Evolutionary conservation across 2,888 invertebrate species (phyloP).

Genomic region (Scaptomyza parva): DNA sequence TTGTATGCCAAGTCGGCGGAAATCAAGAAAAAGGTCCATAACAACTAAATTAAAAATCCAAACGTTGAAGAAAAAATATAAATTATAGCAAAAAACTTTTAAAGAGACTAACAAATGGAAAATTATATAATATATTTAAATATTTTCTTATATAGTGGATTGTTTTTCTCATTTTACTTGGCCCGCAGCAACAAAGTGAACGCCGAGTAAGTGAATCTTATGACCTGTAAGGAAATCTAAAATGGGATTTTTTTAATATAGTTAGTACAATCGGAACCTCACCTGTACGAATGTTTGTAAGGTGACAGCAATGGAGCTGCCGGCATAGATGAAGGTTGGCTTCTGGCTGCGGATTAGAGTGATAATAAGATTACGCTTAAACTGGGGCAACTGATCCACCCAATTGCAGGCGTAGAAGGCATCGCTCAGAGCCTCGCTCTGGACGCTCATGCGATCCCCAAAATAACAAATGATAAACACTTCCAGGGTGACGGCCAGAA

Average conservation of each 20-base stretch:
- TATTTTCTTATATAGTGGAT: too few relatives aligned
- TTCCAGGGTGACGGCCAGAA: conserved; percentile 86
- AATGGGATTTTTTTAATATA: background rate
- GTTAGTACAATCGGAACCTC: conserved; percentile 47
- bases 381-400: conserved; percentile 85
- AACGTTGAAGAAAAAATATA: too few relatives aligned
- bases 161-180: conserved; percentile 47
- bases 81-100: too few relatives aligned
- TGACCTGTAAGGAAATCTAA: conserved; percentile 70
- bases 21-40: too few relatives aligned
- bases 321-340: conserved; percentile 86
- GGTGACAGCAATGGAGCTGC: conserved; percentile 86
- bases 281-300: conserved; percentile 86
- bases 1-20: too few relatives aligned
- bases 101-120: too few relatives aligned
- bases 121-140: too few relatives aligned
- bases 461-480: conserved; percentile 86
- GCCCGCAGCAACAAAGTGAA: conserved; percentile 75
- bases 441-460: conserved; percentile 85
- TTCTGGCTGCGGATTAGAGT: conserved; percentile 86
- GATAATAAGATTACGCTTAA: conserved; percentile 85
- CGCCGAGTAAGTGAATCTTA: conserved; percentile 75
- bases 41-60: too few relatives aligned
- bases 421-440: conserved; percentile 86
- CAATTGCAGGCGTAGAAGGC: conserved; percentile 86